These are phyloP conservation scores for Cyprinodon tularosa DNA, from an alignment of 2,113 vertebrate species.

Conservation along the genomic window DNA sequence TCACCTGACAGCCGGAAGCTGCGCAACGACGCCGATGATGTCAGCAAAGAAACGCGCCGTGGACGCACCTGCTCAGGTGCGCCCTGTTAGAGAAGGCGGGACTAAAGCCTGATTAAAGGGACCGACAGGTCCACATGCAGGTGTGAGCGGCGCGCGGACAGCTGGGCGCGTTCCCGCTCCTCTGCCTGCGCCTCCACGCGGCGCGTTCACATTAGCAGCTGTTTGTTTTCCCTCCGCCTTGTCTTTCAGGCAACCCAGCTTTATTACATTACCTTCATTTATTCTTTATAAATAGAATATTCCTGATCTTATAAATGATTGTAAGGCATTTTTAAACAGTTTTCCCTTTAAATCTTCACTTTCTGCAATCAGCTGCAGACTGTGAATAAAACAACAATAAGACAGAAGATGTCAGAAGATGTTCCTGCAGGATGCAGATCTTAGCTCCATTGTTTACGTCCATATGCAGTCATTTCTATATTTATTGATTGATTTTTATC, in stretches of 20 bases:
- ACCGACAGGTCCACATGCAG: not conserved
- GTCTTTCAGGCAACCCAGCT: not conserved
- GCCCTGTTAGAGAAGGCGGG: not conserved
- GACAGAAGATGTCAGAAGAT: no score
- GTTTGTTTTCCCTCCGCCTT: not conserved
- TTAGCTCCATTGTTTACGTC: not conserved
- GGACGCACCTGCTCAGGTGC: conserved; percentile 1
- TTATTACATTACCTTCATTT: no score
- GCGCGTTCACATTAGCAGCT: not conserved
- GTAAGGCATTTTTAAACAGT: no score
- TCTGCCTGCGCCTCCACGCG: not conserved
- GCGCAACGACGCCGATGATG: not conserved
- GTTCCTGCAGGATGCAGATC: no score
- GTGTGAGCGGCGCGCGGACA: not conserved
- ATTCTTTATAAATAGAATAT: no score
- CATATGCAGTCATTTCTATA: not conserved
- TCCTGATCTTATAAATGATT: no score
- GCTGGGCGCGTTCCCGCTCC: conserved; percentile 3
- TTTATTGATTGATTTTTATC: not conserved
- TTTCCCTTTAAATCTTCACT: no score
- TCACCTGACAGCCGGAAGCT: conserved; percentile 32
- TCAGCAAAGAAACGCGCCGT: not conserved
- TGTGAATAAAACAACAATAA: no score
- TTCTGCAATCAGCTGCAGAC: no score
- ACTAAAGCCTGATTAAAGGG: not conserved